Conservation (phyloP, 2,888 invertebrate species). For the Troides aeacus region DNA sequence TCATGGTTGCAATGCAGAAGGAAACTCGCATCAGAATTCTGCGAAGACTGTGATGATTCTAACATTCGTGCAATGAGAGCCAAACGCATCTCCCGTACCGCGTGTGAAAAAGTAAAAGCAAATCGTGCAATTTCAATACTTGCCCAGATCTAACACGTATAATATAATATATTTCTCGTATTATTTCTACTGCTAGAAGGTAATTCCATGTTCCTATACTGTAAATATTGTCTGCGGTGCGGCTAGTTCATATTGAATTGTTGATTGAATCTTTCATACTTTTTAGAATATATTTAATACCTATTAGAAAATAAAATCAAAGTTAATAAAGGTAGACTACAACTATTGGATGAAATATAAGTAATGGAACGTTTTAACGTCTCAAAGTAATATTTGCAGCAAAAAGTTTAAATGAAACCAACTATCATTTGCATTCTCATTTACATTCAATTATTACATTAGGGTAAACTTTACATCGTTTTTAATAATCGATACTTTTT, state of each 20-base stretch:
- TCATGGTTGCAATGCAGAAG: conserved; percentile 64
- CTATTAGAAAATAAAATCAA: neutral
- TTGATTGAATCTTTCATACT: neutral
- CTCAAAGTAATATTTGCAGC: too few species aligned
- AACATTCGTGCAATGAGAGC: conserved; percentile 68
- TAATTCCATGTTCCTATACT: conserved; percentile 7
- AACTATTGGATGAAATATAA: too few species aligned
- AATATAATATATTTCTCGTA: conserved; percentile 21
- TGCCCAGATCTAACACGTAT: conserved; percentile 22
- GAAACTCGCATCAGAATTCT: conserved; percentile 76
- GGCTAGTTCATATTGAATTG: neutral
- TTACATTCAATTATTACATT: neutral
- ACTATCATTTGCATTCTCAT: neutral
- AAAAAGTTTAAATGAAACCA: too few species aligned
- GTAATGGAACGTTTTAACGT: too few species aligned
- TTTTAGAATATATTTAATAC: neutral
- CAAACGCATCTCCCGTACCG: conserved; percentile 64
- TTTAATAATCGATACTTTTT: neutral
- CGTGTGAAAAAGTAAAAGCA: conserved; percentile 75
- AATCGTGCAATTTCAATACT: conserved; percentile 35
- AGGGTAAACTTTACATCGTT: neutral
- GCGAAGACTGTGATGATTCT: conserved; percentile 69
- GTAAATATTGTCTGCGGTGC: conserved; percentile 16
- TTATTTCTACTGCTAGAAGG: conserved; percentile 1
- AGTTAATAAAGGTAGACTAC: too few species aligned